Conservation (phyloP, 2,797 vertebrate genomes). For the Acanthurus tractus region DNA sequence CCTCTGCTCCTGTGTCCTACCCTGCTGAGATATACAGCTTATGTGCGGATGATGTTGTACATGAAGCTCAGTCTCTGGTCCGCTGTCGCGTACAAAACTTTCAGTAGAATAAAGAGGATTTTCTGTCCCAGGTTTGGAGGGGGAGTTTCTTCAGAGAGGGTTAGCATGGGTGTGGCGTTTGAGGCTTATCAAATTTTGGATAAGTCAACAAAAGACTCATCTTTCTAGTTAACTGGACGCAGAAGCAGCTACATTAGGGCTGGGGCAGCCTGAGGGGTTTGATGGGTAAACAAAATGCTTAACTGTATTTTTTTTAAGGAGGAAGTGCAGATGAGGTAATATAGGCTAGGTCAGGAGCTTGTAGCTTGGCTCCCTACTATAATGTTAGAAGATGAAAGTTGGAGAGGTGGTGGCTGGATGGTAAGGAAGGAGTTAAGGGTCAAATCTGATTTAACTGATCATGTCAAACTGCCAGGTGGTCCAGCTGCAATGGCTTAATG, state of each 20-base stretch:
- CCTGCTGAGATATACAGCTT: constrained; percentile 74
- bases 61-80: constrained; percentile 24
- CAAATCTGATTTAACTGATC: no score
- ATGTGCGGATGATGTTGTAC: background rate
- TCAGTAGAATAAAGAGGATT: constrained; percentile 21
- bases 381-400: background rate
- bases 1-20: constrained; percentile 39
- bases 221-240: constrained; percentile 56
- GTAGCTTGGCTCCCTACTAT: background rate
- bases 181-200: constrained; percentile 48
- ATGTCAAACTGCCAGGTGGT: background rate
- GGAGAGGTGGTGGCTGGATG: no score
- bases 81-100: background rate
- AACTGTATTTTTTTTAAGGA: constrained; percentile 39
- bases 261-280: constrained; percentile 49
- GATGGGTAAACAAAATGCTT: constrained; percentile 60
- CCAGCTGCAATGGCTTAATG: background rate
- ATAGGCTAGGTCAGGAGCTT: background rate
- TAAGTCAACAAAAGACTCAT: constrained; percentile 73
- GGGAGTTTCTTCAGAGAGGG: constrained; percentile 10
- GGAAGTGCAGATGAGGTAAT: background rate
- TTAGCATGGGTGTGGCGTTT: constrained; percentile 59
- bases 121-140: constrained; percentile 1
- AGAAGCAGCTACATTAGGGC: constrained; percentile 7
- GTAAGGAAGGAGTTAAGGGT: no score